These are phyloP conservation scores for Papilio elwesi DNA, from an alignment of 2,888 invertebrate species.

Conservation along the genomic window DNA sequence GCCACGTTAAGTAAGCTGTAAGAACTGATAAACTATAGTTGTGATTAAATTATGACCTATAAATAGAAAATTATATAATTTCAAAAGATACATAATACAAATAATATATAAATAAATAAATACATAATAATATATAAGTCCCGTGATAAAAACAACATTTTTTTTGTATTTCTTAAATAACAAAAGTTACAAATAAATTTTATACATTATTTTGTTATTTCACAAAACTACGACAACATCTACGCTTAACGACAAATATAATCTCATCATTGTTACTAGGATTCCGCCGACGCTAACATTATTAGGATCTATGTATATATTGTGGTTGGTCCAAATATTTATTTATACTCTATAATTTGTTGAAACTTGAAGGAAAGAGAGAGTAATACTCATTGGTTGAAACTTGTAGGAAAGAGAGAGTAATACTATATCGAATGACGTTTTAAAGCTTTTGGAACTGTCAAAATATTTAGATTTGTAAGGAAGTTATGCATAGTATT, in stretches of 20 bases:
- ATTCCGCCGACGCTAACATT: not conserved
- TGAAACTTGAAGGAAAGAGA: slow-evolving; percentile 16
- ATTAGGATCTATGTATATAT: slow-evolving; percentile 40
- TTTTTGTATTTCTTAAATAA: slow-evolving; percentile 10
- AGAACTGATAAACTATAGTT: no score
- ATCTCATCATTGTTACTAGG: slow-evolving; percentile 23
- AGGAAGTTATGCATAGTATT: not conserved
- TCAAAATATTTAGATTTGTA: not conserved
- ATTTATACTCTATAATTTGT: slow-evolving; percentile 38
- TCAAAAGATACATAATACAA: no score
- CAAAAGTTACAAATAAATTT: slow-evolving; percentile 28
- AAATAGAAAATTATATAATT: no score
- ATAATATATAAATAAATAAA: no score
- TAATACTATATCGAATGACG: slow-evolving; percentile 34
- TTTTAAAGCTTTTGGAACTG: slow-evolving; percentile 25
- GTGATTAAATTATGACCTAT: no score
- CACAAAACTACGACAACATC: slow-evolving; percentile 33
- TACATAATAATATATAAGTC: no score
- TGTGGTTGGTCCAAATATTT: slow-evolving; percentile 49
- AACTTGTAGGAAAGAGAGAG: slow-evolving; percentile 12
- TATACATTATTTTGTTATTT: slow-evolving; percentile 20
- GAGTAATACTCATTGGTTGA: slow-evolving; percentile 38
- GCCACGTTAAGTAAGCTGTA: no score
- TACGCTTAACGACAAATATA: slow-evolving; percentile 23
- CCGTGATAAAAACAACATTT: slow-evolving; percentile 19